Percentiles rank a stretch among this genome's conserved stretches.
Evolutionary conservation across 2,888 invertebrate species (phyloP).

Genomic region (Tetranychus truncatus): DNA sequence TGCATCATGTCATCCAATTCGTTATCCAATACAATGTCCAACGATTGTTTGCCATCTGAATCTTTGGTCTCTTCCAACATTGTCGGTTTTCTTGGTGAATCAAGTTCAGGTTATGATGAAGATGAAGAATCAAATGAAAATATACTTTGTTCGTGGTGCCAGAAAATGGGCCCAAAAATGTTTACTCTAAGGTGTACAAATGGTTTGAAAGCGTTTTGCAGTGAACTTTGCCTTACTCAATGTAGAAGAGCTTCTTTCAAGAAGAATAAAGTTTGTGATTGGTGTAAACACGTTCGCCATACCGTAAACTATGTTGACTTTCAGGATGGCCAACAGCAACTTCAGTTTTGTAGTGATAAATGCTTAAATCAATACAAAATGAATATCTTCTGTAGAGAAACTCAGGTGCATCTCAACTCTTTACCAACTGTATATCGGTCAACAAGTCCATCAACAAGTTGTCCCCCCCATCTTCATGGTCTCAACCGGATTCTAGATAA

Average conservation of each 20-base stretch:
- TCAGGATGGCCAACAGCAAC: conserved; percentile 69
- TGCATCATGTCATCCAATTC: too few species aligned
- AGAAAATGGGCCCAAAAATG: conserved; percentile 32
- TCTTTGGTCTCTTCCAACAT: not conserved
- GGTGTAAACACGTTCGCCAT: conserved; percentile 74
- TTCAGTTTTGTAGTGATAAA: conserved; percentile 74
- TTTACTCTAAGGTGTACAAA: conserved; percentile 31
- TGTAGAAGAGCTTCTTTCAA: conserved; percentile 74
- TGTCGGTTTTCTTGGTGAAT: not conserved
- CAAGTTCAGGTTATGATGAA: not conserved
- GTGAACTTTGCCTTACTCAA: conserved; percentile 74
- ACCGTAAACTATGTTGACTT: conserved; percentile 80
- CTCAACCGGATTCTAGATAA: not conserved
- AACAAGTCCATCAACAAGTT: not conserved
- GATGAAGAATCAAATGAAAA: conserved; percentile 24
- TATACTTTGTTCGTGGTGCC: conserved; percentile 34
- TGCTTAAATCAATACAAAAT: conserved; percentile 89
- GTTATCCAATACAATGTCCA: too few species aligned
- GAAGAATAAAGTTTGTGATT: conserved; percentile 51
- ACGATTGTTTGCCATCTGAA: not conserved
- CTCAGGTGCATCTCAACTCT: conserved; percentile 71
- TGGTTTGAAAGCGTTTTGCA: conserved; percentile 46
- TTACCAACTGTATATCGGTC: conserved; percentile 45
- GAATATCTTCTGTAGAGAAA: conserved; percentile 86
- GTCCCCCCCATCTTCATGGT: not conserved